A percentile compares a stretch with the other conserved stretches of the same genome.
These are phyloP conservation scores for Bathynomus jamesi DNA, from an alignment of 1,140 invertebrate genomes.

Conservation along the genomic window DNA sequence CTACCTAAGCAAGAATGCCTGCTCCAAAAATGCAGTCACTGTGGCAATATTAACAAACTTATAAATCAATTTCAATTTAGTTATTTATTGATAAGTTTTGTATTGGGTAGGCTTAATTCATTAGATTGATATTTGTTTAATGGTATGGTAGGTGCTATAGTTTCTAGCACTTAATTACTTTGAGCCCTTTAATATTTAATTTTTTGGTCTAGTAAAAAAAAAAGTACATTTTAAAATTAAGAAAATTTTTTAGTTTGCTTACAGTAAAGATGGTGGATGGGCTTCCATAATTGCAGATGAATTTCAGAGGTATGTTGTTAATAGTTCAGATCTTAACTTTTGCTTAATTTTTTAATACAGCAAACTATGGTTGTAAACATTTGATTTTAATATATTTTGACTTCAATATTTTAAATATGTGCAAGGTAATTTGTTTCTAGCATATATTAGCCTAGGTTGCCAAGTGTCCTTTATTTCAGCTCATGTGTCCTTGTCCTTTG, in stretches of 20 bases:
- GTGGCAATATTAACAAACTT: too few relatives aligned
- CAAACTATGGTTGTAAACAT: neutral
- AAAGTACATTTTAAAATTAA: too few relatives aligned
- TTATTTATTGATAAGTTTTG: too few relatives aligned
- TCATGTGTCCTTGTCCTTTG: neutral
- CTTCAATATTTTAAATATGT: neutral
- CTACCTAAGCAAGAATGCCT: too few relatives aligned
- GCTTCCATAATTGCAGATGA: constrained; percentile 3
- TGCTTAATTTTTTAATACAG: neutral
- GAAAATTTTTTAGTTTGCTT: constrained; percentile 5
- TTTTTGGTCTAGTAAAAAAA: too few relatives aligned
- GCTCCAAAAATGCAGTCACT: too few relatives aligned
- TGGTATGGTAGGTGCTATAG: too few relatives aligned
- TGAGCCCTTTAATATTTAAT: too few relatives aligned
- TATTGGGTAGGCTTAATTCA: too few relatives aligned
- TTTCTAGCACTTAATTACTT: too few relatives aligned
- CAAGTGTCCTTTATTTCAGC: neutral
- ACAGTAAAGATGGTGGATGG: constrained; percentile 9
- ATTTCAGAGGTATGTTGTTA: constrained; percentile 7
- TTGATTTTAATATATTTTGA: neutral
- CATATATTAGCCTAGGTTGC: neutral
- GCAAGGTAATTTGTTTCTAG: neutral
- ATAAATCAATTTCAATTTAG: too few relatives aligned
- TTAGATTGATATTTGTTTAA: too few relatives aligned
- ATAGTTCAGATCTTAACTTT: neutral